Evolutionary conservation across 2,113 vertebrate genomes (phyloP).

Genomic region (Zingel zingel): DNA sequence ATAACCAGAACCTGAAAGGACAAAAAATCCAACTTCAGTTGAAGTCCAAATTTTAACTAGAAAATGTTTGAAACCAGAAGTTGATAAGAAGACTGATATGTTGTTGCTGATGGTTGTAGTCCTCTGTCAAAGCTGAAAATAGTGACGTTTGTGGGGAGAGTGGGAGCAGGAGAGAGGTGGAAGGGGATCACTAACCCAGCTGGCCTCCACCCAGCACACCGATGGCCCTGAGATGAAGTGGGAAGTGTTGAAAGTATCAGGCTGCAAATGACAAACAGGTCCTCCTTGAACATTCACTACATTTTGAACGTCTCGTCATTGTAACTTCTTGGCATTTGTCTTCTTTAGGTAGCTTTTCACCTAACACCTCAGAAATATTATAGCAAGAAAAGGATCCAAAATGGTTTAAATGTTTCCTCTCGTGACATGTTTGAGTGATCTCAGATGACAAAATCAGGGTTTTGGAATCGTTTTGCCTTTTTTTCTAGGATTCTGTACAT

Average conservation of each 20-base stretch:
- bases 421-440: background rate
- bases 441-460: background rate
- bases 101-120: slow-evolving; percentile 13
- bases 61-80: background rate
- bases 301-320: background rate
- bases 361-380: background rate
- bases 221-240: slow-evolving; percentile 20
- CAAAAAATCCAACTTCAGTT: slow-evolving; percentile 9
- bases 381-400: background rate
- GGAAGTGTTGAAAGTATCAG: background rate
- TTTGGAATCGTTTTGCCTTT: background rate
- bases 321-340: background rate
- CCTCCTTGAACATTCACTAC: background rate
- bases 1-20: background rate
- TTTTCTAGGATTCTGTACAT: too few species aligned
- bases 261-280: background rate
- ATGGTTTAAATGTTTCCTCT: background rate
- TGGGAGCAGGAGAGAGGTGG: slow-evolving; percentile 22
- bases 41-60: slow-evolving; percentile 11
- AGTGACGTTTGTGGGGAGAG: slow-evolving; percentile 36
- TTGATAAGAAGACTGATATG: background rate
- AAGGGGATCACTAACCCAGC: slow-evolving; percentile 65
- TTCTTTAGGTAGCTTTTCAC: background rate
- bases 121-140: slow-evolving; percentile 34
- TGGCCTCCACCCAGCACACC: slow-evolving; percentile 66